Evolutionary conservation across 2,113 vertebrate genomes (phyloP).

Genomic region (Camarhynchus parvulus): DNA sequence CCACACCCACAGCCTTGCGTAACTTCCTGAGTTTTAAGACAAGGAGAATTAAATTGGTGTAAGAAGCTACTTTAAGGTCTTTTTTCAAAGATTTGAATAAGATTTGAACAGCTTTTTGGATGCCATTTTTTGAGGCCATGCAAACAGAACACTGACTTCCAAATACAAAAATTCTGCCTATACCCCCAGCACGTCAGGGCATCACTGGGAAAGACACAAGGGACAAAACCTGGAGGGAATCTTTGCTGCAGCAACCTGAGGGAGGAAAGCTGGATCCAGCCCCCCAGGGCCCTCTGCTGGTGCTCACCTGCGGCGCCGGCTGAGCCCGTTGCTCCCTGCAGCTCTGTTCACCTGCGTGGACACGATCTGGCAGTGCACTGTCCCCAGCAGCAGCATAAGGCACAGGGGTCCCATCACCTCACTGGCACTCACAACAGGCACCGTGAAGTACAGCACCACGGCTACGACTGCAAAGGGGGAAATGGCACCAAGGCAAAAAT

Average conservation of each 20-base stretch:
- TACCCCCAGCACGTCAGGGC: background rate
- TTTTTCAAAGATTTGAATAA: background rate
- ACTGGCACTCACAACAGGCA: slow-evolving; percentile 86
- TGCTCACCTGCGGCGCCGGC: slow-evolving; percentile 84
- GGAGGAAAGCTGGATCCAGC: background rate
- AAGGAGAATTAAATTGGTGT: background rate
- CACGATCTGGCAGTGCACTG: slow-evolving; percentile 98
- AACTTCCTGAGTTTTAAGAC: slow-evolving; percentile 74
- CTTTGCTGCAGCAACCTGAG: background rate
- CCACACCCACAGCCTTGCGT: slow-evolving; percentile 72
- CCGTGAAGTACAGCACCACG: slow-evolving; percentile 83
- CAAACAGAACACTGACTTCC: background rate
- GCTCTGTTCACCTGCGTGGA: slow-evolving; percentile 87
- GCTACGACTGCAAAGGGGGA: slow-evolving; percentile 80
- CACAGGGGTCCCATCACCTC: slow-evolving; percentile 92
- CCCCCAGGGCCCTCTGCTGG: background rate
- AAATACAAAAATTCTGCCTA: background rate
- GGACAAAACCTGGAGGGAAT: background rate
- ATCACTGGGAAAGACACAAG: background rate
- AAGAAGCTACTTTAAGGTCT: background rate
- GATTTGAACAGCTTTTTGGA: background rate
- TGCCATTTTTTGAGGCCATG: background rate
- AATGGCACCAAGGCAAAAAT: background rate
- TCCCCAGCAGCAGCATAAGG: slow-evolving; percentile 96
- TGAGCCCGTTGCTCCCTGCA: slow-evolving; percentile 78